Base-by-base conservation (phyloP, 1,140 invertebrate species). In the Drosophila sp. region DNA sequence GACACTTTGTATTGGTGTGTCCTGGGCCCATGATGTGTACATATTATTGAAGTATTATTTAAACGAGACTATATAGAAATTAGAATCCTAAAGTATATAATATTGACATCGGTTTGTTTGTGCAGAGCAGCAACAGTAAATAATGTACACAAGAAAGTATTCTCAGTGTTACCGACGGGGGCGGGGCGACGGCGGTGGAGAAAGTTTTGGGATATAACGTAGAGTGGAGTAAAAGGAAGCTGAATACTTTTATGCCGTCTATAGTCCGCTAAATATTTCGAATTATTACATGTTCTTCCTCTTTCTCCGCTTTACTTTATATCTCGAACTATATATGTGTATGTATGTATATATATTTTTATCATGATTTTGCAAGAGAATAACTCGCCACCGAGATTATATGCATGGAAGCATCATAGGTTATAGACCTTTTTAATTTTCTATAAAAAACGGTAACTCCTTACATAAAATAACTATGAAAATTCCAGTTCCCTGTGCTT, bases 311-410 rank as follows among this genome's bases (percentile, higher is more conserved):
- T 55, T 69, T 64, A 54, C 60, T 58, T 58, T 47, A 65, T 40
- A 74, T 70, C 66, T 63, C 72, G 58, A 60, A 66, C 60, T 54
- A 54, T 57, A 47, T 66, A 67, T 66, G 50, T 75, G 66, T 66
- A 68, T 65, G 61, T 66, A 70, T 62, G 62, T 75, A 47, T 79
- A 75, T 65, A 74, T 70, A 79, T 75, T 62, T 68, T 66, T 75
- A 72, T 62, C 32, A 68, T 70, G 40, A 66, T 57, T 79, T 70
- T 75, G 71, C 67, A 67, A 86, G 82, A 86, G 82, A 85, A 86
- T 73, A 81, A 81, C 82, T 85, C 82, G 82, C 79, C 82, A 86
- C 82, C 82, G 82, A 86, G 82, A 86, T 82, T 74, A 81, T 85
- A 85, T 85, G 74, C 75, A 80, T 85, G 67, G 58, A 62, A 74